A percentile compares a stretch with the other conserved stretches of the same genome.
These are phyloP conservation scores for Eudemis profundana DNA, from an alignment of 2,888 invertebrate species.

Conservation along the genomic window DNA sequence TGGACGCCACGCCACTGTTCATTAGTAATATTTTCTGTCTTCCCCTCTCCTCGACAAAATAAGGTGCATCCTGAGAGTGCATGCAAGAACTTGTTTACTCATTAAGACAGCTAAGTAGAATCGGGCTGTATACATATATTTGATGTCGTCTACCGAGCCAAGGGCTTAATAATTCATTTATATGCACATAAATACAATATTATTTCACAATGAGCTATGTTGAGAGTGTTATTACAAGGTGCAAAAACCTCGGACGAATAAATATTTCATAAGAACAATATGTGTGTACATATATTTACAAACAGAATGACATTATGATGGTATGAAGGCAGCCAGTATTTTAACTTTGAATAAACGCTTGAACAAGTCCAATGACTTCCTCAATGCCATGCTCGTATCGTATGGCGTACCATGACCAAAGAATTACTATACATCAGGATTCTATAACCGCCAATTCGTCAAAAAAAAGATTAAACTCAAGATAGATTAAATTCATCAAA, in stretches of 20 bases:
- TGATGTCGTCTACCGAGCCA: too few species aligned
- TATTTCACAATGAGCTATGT: constrained; percentile 25
- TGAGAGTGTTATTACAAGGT: constrained; percentile 25
- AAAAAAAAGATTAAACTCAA: too few species aligned
- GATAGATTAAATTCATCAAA: too few species aligned
- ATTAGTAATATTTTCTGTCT: too few species aligned
- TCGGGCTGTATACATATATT: too few species aligned
- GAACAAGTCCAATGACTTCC: too few species aligned
- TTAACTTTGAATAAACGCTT: background rate
- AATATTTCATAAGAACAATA: constrained; percentile 41
- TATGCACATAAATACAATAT: constrained; percentile 14
- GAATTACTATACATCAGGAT: too few species aligned
- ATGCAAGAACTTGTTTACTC: too few species aligned
- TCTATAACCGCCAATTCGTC: too few species aligned
- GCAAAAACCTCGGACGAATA: constrained; percentile 26
- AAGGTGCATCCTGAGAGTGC: too few species aligned
- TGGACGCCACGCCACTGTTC: too few species aligned
- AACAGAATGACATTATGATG: background rate
- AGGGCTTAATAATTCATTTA: constrained; percentile 15
- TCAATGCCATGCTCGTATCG: background rate
- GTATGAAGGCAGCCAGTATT: background rate
- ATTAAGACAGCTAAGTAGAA: background rate
- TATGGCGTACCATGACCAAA: background rate
- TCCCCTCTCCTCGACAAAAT: too few species aligned
- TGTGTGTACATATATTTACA: constrained; percentile 16